These are phyloP conservation scores for Acromyrmex charruanus DNA, from an alignment of 1,140 invertebrate genomes.

Conservation along the genomic window DNA sequence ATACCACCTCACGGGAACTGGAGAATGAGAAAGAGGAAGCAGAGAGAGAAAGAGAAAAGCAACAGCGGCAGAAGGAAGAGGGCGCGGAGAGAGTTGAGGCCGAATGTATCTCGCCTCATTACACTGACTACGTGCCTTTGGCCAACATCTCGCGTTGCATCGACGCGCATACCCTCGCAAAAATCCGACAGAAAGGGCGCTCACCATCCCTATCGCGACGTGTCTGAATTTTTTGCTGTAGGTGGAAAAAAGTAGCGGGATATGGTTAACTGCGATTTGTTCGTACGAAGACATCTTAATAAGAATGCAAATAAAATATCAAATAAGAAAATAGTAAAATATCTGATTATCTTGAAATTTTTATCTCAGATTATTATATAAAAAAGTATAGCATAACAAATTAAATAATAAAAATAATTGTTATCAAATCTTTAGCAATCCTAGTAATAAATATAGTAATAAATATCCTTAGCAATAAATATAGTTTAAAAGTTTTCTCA, in stretches of 20 bases:
- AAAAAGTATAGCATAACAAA: background rate
- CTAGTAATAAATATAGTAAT: background rate
- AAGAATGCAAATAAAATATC: background rate
- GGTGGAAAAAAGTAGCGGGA: constrained; percentile 30
- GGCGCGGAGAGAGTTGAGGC: constrained; percentile 59
- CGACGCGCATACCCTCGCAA: constrained; percentile 73
- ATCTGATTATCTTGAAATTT: background rate
- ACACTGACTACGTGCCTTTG: constrained; percentile 80
- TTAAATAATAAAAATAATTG: background rate
- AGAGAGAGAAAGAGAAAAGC: constrained; percentile 55
- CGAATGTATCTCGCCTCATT: constrained; percentile 83
- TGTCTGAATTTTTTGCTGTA: constrained; percentile 61
- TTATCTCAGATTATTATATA: background rate
- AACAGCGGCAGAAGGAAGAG: constrained; percentile 58
- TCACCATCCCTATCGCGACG: constrained; percentile 40
- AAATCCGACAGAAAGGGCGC: constrained; percentile 73
- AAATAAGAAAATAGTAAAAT: background rate
- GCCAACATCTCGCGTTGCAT: constrained; percentile 78
- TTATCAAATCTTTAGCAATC: background rate
- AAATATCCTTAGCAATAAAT: background rate
- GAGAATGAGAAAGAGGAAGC: constrained; percentile 52
- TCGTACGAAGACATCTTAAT: constrained; percentile 21
- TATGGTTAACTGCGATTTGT: constrained; percentile 45
- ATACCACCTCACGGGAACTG: constrained; percentile 62
- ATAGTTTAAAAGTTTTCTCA: background rate